A percentile compares a stretch with the other conserved stretches of the same genome.
Conservation (phyloP, 2,888 invertebrate genomes). For the Sylvicola cinctus region DNA sequence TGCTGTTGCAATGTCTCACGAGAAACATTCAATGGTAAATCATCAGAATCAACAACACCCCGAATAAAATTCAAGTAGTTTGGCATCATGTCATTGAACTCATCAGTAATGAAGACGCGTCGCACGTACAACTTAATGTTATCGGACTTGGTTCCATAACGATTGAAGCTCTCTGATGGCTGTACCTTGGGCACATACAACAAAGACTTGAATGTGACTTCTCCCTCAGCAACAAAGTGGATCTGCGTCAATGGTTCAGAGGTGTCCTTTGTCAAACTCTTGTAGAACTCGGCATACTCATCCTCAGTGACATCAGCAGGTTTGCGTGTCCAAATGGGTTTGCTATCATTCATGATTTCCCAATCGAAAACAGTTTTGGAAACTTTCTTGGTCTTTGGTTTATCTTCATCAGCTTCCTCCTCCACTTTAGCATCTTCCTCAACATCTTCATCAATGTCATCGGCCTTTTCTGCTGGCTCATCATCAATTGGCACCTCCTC, state of each 20-base stretch:
- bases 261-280: conserved; percentile 94
- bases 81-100: conserved; percentile 98
- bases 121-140: conserved; percentile 96
- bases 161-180: conserved; percentile 98
- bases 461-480: conserved; percentile 57
- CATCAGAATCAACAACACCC: conserved; percentile 97
- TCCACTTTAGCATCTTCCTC: conserved; percentile 12
- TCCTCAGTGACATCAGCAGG: conserved; percentile 91
- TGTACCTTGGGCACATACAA: conserved; percentile 81
- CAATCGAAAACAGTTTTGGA: conserved; percentile 67
- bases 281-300: conserved; percentile 97
- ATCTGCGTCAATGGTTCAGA: conserved; percentile 94
- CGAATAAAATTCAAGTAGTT: conserved; percentile 92
- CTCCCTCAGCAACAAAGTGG: conserved; percentile 85
- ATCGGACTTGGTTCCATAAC: conserved; percentile 93
- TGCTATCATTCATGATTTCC: conserved; percentile 95
- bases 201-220: conserved; percentile 84
- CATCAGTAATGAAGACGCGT: conserved; percentile 99
- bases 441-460: no score
- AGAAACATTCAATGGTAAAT: conserved; percentile 94
- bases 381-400: conserved; percentile 31
- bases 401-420: conserved; percentile 28
- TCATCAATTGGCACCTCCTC: conserved; percentile 92
- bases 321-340: conserved; percentile 94
- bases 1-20: conserved; percentile 99